Evolutionary conservation across 2,888 invertebrate species (phyloP), one percentile per base, ranked within the genome.

Genomic region (Morpho deidamia): DNA sequence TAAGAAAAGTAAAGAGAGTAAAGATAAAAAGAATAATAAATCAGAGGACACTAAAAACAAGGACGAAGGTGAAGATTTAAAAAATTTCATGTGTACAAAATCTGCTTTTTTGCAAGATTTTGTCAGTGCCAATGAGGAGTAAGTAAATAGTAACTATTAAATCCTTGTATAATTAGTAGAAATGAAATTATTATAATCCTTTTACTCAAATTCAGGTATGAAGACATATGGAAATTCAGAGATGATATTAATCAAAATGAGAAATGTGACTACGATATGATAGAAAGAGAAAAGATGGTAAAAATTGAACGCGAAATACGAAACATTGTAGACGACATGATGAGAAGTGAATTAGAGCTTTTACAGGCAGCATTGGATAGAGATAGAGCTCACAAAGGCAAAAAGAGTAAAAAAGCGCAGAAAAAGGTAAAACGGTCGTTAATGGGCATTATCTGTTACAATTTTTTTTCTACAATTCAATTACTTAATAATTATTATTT

Each of bases 261-360:
- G 75, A 91, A 91, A 23, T 94, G 94, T 66, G 95, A 97, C 71
- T 91, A 92, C 51, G 94, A 96, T 56, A 95, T 98, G 86, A 95
- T 98, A 64, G 94, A 95, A 70, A 91, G 93, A 56, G 96, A 97
- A 59, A 97, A 97, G 80, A 93, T 94, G 71, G 86, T 91, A 0
- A 94, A 95, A 78, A 93, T 98, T 56, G 97, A 97, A 77, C 91
- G 93, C 56, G 96, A 97, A 75, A 91, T 98, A 54, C 90, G 97
- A 64, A 92, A 94, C 55, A 91, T 94, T 10, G 97, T 97, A 0
- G 97, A 97, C 72, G 94, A 95, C 60, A 90, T 93, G 71, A 92
- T 95, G 91, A 91, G 94, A 63, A 91, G 91, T 60, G 94, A 94
- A 73, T 69, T 94, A 32, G 92, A 93, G 64, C 68, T 94, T n/a